Base-by-base conservation (phyloP, 2,888 invertebrate genomes). In the Mongoloraphidia duomilia region DNA sequence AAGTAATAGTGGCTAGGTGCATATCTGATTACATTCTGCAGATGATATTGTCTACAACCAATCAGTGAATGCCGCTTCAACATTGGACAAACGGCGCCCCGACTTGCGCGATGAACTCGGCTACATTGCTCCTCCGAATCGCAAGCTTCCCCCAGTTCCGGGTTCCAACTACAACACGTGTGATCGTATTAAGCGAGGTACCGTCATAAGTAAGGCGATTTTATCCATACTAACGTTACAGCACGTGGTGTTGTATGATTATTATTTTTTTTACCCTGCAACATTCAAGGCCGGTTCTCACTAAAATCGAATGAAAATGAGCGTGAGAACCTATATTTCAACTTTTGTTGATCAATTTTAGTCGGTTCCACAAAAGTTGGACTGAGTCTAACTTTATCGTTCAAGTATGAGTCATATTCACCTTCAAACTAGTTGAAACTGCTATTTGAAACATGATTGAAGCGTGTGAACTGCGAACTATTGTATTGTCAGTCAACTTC, bases 101-200 rank as follows among this genome's bases (percentile, higher is more conserved):
- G 83, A 83, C 58, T 74, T 91, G 34, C 79, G 90, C 34, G 91
- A 91, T 64, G 91, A 92, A 65, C 76, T 92, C 35, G 92, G 91
- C 49, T 92, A 92, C 71, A 92, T 92, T 67, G 90, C 92, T 0
- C 91, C 92, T 17, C 92, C 91, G 48, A 92, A 92, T 70, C 77
- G 91, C 59, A 92, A 92, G 68, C 76, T 91, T 50, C 91, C 92
- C 1, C 92, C 92, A 17, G 91, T 92, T 8, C 91, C 91, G 48
- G 91, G 91, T 58, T 89, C 89, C 49, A 91, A 91, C 71, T 91
- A 91, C 74, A 91, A 90, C 68, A 92, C 91, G 34, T 91, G 91
- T 70, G 91, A 92, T 71, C 78, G 91, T 63, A 89, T 91, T 74
- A 91, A 91, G 77, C 80, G 91, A 73, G 90, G 90, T 82, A 89